Evolutionary conservation across 1,140 invertebrate species (phyloP), one percentile per base, ranked within the genome.

Genomic region (Meteorus sp.): DNA sequence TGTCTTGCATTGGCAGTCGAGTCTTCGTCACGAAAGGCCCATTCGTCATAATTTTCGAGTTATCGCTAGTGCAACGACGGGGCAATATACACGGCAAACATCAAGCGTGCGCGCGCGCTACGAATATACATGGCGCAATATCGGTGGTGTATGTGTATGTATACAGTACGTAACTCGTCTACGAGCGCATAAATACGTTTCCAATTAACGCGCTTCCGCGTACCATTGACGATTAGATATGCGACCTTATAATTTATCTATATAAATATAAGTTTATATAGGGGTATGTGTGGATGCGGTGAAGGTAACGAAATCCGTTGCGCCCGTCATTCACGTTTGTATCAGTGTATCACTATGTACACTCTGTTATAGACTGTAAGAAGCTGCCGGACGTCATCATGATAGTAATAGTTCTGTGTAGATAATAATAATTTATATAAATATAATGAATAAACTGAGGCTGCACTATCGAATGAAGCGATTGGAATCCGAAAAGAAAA

Each of bases 201-300:
- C 69, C 69, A 71, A 71, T 71, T 70, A 70, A 68, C 64, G 62
- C 65, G 65, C 64, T 70, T 71, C 66, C 68, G 68, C 65, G 68
- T 58, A 43, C 39, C 61, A 68, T 69, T 63, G 61, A n/a, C 56
- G 69, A 70, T 64, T 69, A 66, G 65, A 63, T 65, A 69, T n/a
- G n/a, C 59, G 64, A 62, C 56, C 59, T 60, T 56, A 61, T 65
- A 61, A 64, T 67, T 64, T 65, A 61, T 56, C 47, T 47, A 51
- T 62, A 64, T 59, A 43, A 51, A 47, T 55, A 56, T 37, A 23
- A 48, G 2, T 13, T 8, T 11, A 31, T 13, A n/a, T n/a, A n/a
- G n/a, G 7, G 15, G 29, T 31, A 9, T 33, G 47, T 50, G 3
- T 3, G 35, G 8, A 15, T n/a, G n/a, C n/a, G n/a, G n/a, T n/a